Evolutionary conservation across 2,888 invertebrate genomes (phyloP).

Genomic region (Phengaris alcon): DNA sequence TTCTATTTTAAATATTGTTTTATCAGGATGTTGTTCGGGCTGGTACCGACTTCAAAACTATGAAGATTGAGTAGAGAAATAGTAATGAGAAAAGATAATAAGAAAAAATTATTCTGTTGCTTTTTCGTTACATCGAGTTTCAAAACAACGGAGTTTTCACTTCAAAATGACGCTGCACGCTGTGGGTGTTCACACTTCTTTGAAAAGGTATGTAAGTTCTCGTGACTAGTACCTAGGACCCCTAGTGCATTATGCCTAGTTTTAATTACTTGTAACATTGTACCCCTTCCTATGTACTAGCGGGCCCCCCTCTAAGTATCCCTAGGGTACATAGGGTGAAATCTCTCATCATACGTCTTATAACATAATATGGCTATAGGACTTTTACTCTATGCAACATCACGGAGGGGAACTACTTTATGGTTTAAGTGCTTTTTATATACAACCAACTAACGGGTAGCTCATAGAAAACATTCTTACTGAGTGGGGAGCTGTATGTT

Average conservation of each 20-base stretch:
- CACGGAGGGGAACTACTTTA: background rate
- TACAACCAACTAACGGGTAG: slow-evolving; percentile 1
- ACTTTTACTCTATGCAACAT: background rate
- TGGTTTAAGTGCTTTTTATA: slow-evolving; percentile 9
- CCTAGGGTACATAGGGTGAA: slow-evolving; percentile 24
- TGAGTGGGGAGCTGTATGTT: background rate
- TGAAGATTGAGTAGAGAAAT: too few relatives aligned
- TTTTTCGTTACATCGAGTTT: background rate
- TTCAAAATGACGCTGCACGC: background rate
- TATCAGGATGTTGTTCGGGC: too few relatives aligned
- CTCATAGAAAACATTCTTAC: slow-evolving; percentile 17
- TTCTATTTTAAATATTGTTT: too few relatives aligned
- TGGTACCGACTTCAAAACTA: too few relatives aligned
- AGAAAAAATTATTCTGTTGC: background rate
- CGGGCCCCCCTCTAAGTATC: slow-evolving; percentile 4
- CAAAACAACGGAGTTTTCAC: background rate
- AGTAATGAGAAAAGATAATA: too few relatives aligned
- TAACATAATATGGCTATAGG: slow-evolving; percentile 1
- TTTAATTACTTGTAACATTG: slow-evolving; percentile 26
- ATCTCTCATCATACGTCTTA: slow-evolving; percentile 4
- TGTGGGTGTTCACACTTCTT: background rate
- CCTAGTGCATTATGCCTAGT: slow-evolving; percentile 12
- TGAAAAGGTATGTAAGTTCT: background rate
- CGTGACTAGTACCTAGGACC: background rate
- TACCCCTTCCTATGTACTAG: slow-evolving; percentile 25